Percentiles rank a stretch among this genome's conserved stretches.
Conservation (phyloP, 2,113 vertebrate genomes). For the Bothrops jararaca region DNA sequence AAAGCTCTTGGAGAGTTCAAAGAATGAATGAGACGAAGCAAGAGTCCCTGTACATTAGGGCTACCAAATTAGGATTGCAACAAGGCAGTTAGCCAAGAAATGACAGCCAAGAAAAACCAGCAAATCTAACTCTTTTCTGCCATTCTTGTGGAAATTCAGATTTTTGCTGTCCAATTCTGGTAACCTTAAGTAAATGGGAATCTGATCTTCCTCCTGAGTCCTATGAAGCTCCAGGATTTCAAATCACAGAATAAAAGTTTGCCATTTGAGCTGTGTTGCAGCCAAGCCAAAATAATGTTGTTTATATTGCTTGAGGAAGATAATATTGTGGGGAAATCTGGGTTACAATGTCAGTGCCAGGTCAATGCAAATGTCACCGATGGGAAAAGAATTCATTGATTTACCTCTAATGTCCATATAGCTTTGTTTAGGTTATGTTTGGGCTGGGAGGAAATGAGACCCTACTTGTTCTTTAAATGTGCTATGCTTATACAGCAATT, state of each 20-base stretch:
- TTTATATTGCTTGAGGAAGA: background rate
- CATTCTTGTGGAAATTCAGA: background rate
- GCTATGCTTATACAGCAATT: background rate
- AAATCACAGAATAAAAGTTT: background rate
- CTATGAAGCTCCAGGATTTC: background rate
- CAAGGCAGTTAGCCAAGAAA: background rate
- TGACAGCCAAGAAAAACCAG: background rate
- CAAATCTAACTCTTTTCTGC: background rate
- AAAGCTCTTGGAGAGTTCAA: background rate
- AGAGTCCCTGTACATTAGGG: background rate
- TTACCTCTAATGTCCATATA: background rate
- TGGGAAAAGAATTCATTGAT: background rate
- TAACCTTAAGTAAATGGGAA: background rate
- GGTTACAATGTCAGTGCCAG: background rate
- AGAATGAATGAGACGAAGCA: background rate
- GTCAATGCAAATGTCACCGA: background rate
- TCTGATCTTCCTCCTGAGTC: background rate
- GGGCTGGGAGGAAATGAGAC: background rate
- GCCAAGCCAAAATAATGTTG: background rate
- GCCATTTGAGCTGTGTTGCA: background rate
- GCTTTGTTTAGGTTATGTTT: background rate
- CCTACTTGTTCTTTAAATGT: background rate
- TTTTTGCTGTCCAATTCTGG: background rate
- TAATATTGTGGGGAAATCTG: background rate
- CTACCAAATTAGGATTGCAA: background rate